phyloP scores from a whole-genome alignment of 2,888 invertebrate genomes.

The Torymus tubicola region DNA sequence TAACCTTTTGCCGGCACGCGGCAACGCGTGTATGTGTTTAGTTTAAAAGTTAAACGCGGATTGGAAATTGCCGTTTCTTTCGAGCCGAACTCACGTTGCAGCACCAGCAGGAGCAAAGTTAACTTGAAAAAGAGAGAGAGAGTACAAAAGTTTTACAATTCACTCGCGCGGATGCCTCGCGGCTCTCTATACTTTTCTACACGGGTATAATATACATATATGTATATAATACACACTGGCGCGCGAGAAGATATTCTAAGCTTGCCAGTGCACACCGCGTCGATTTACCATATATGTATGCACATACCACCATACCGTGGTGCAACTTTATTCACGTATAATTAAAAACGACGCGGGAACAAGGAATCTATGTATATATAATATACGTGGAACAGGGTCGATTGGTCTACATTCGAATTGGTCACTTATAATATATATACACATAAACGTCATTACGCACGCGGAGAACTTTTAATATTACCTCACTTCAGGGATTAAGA shows the following conservation, averaged over 20 bases:
- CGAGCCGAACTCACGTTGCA: constrained; percentile 26
- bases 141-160: constrained; percentile 65
- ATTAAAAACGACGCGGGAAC: constrained; percentile 20
- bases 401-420: no score
- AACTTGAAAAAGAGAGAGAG: constrained; percentile 49
- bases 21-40: constrained; percentile 51
- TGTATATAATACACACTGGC: background rate
- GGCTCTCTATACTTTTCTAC: constrained; percentile 25
- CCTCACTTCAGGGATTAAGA: constrained; percentile 11
- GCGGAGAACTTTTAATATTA: constrained; percentile 40
- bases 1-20: background rate
- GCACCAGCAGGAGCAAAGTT: constrained; percentile 55
- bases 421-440: no score
- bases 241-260: constrained; percentile 32
- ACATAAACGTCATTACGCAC: background rate
- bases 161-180: constrained; percentile 48
- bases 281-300: background rate
- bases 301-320: no score
- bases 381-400: background rate
- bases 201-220: background rate
- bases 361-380: no score
- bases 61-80: constrained; percentile 69
- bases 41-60: constrained; percentile 70
- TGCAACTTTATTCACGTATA: constrained; percentile 7
- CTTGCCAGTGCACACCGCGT: background rate